Percentiles rank a stretch among this genome's conserved stretches.
Evolutionary conservation across 2,888 invertebrate genomes (phyloP).

Genomic region (Alloplasta piceator): DNA sequence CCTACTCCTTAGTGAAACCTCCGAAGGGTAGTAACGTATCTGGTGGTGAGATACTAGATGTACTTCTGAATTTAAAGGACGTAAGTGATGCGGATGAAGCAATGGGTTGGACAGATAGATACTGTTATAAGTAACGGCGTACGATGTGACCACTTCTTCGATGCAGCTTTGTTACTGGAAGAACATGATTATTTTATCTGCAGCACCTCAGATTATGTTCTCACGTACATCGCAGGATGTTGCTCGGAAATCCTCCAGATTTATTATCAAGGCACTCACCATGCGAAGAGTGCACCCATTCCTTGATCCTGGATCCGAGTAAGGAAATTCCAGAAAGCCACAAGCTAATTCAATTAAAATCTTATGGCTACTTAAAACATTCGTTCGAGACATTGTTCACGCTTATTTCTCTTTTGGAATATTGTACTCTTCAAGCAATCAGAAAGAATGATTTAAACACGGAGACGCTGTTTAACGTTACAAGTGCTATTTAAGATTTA

Average conservation of each 20-base stretch:
- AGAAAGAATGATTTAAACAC: not conserved
- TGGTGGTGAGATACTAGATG: constrained; percentile 3
- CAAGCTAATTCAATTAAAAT: constrained; percentile 22
- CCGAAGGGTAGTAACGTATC: not conserved
- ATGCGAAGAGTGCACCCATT: constrained; percentile 16
- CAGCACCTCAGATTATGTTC: not conserved
- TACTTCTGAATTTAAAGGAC: not conserved
- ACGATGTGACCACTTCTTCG: not conserved
- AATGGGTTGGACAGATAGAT: constrained; percentile 2
- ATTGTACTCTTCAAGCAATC: not conserved
- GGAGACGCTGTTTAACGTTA: constrained; percentile 29
- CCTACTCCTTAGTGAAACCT: not conserved
- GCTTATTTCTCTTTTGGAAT: not conserved
- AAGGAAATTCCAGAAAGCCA: constrained; percentile 35
- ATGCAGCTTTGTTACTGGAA: not conserved
- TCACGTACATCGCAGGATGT: constrained; percentile 2
- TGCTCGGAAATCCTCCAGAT: constrained; percentile 1
- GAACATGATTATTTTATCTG: not conserved
- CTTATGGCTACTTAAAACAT: constrained; percentile 20
- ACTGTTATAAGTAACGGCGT: not conserved
- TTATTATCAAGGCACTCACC: not conserved
- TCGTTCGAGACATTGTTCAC: constrained; percentile 5
- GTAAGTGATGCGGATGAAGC: not conserved
- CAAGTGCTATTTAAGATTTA: constrained; percentile 1
- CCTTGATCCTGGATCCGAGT: constrained; percentile 17